Percentiles rank a stretch among this genome's conserved stretches.
Conservation (phyloP, 2,888 invertebrate genomes). For the Argyresthia albistria region DNA sequence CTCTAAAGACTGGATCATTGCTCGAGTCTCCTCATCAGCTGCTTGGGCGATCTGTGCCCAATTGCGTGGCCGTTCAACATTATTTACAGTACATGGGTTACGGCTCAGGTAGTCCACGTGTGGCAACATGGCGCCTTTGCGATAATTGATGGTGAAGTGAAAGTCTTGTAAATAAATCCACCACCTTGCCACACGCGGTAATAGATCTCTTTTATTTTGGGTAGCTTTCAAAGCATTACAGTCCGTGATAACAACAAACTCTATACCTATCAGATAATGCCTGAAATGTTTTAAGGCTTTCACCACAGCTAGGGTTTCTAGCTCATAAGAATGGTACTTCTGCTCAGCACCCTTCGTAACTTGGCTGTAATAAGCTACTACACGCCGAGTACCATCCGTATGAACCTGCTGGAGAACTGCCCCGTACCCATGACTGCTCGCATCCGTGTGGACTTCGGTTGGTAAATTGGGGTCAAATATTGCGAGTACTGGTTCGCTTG, state of each 20-base stretch:
- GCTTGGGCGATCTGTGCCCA: constrained; percentile 6
- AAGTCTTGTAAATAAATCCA: constrained; percentile 14
- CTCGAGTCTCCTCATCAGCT: constrained; percentile 6
- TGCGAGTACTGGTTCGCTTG: constrained; percentile 11
- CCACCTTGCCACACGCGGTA: constrained; percentile 13
- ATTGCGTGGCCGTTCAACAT: constrained; percentile 1
- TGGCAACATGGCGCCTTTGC: constrained; percentile 2
- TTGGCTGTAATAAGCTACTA: not conserved
- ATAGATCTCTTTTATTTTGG: constrained; percentile 12
- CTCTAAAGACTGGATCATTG: constrained; percentile 1
- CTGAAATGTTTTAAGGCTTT: constrained; percentile 2
- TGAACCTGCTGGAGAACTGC: not conserved
- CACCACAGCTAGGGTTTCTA: constrained; percentile 4
- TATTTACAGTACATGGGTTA: constrained; percentile 1
- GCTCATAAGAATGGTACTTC: constrained; percentile 1
- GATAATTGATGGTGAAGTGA: constrained; percentile 8
- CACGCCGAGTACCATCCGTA: not conserved
- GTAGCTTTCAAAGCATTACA: constrained; percentile 11
- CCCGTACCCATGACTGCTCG: constrained; percentile 1
- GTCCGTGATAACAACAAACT: not conserved
- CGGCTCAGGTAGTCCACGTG: constrained; percentile 6
- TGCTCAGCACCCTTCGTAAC: not conserved
- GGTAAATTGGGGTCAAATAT: constrained; percentile 16
- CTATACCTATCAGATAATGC: not conserved
- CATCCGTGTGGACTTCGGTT: constrained; percentile 12